These are phyloP conservation scores for Holcopasites calliopsidis DNA, from an alignment of 1,140 invertebrate genomes.

Conservation along the genomic window DNA sequence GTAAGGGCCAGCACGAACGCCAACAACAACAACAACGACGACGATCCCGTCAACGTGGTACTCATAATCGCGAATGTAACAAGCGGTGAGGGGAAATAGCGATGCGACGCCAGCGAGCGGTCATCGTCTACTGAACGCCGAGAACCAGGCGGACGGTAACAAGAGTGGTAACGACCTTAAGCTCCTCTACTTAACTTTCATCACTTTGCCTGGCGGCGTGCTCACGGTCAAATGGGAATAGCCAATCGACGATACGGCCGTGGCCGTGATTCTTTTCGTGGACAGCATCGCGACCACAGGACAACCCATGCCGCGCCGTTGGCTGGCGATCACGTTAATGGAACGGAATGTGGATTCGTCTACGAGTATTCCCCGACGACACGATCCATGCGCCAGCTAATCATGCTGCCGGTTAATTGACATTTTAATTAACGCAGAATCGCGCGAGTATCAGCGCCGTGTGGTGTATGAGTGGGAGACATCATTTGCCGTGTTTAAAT, in stretches of 20 bases:
- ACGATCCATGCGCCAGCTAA: too few species aligned
- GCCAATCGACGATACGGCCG: conserved; percentile 33
- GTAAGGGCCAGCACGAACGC: background rate
- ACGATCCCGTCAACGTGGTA: background rate
- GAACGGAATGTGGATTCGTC: background rate
- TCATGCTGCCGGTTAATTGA: too few species aligned
- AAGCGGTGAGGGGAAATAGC: conserved; percentile 12
- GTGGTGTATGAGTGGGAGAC: background rate
- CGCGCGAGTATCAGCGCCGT: too few species aligned
- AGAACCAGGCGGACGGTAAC: conserved; percentile 43
- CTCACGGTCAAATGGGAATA: conserved; percentile 61
- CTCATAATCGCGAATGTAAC: conserved; percentile 21
- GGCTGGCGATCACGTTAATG: background rate
- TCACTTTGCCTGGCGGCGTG: conserved; percentile 44
- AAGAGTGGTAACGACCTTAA: conserved; percentile 63
- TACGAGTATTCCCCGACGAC: too few species aligned
- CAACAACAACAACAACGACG: background rate
- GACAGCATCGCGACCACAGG: too few species aligned
- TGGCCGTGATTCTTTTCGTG: conserved; percentile 28
- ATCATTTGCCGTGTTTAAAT: conserved; percentile 1
- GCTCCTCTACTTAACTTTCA: conserved; percentile 59
- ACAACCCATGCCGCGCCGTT: too few species aligned
- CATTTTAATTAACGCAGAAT: too few species aligned
- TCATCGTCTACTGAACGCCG: conserved; percentile 62
- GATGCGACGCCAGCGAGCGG: conserved; percentile 52